These are phyloP conservation scores for Dicentrarchus labrax DNA, from an alignment of 2,113 vertebrate genomes.

Conservation along the genomic window DNA sequence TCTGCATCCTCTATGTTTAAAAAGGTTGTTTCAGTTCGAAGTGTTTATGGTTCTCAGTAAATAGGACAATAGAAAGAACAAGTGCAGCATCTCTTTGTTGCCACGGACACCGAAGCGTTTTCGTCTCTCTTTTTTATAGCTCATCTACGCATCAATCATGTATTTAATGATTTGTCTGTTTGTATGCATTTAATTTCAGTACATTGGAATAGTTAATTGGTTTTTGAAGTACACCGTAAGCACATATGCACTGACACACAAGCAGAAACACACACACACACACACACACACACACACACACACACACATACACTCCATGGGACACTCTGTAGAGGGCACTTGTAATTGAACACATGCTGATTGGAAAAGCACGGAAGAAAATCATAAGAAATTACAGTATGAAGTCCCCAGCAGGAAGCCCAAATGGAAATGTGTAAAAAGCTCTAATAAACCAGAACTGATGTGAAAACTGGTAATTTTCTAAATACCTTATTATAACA, in stretches of 20 bases:
- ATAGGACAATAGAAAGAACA: neutral
- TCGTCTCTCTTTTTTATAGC: too few species aligned
- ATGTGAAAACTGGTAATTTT: slow-evolving; percentile 3
- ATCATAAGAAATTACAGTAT: neutral
- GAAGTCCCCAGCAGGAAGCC: slow-evolving; percentile 18
- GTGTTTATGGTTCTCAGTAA: too few species aligned
- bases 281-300: slow-evolving; percentile 1
- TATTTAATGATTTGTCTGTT: neutral
- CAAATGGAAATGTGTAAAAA: neutral
- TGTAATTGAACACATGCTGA: slow-evolving; percentile 48
- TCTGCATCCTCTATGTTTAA: too few species aligned
- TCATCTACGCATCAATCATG: neutral
- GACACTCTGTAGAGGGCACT: neutral
- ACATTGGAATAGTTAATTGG: neutral
- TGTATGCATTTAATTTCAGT: neutral
- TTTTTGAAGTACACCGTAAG: neutral
- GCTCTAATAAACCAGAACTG: neutral
- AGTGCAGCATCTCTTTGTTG: neutral
- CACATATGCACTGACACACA: neutral
- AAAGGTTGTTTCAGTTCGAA: too few species aligned
- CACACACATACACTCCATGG: neutral
- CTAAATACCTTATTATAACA: neutral
- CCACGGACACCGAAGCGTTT: neutral
- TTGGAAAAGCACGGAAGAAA: slow-evolving; percentile 5
- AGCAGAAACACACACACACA: neutral